Evolutionary conservation across 2,113 vertebrate species (phyloP), one percentile per base, ranked within the genome.

Genomic region (Corvus cornix): DNA sequence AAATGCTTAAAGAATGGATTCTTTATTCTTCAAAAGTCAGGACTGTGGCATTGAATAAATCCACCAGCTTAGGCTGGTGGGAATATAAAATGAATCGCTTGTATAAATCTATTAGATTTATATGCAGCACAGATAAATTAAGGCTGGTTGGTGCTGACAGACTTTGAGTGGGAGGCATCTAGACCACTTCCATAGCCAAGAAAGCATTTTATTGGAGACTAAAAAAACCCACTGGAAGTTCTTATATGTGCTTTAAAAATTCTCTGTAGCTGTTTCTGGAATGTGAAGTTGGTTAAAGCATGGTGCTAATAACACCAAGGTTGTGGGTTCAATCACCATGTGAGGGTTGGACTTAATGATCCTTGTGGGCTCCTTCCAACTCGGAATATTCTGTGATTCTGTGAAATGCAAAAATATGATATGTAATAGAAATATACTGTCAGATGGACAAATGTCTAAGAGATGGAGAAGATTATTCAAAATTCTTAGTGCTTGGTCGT

Each of bases 291-390:
- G 39, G 9, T 76, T 62, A 35, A 59, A 76, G 39, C 12, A 9
- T 31, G 30, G 30, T 68, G 41, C 48, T 69, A 49, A 13, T 83
- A 90, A 41, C 14, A 35, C 11, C n/a, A 41, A 35, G 30, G n/a
- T 31, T 1, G 0, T 24, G 20, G 16, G 6, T 48, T 62, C 11
- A 24, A 0, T 68, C n/a, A 33, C 39, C 11, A 1, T 23, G 6
- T 46, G 19, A 53, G 39, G 13, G 10, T 21, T 82, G 53, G 13
- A 53, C 9, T 74, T 37, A 18, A 52, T 53, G 18, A 75, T 75
- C 53, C 46, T 33, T 60, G 16, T 35, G 24, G 28, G n/a, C 26
- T n/a, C 28, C 53, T 75, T 53, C 16, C 20, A 41, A n/a, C 6
- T 75, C 53, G 53, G 39, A 75, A 39, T 60, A 60, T 33, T 53